Evolutionary conservation across 92 coral and sea anemone genomes (phyloP), one percentile per base, ranked within the genome.

Genomic region (Zoanthus sansibaricus): DNA sequence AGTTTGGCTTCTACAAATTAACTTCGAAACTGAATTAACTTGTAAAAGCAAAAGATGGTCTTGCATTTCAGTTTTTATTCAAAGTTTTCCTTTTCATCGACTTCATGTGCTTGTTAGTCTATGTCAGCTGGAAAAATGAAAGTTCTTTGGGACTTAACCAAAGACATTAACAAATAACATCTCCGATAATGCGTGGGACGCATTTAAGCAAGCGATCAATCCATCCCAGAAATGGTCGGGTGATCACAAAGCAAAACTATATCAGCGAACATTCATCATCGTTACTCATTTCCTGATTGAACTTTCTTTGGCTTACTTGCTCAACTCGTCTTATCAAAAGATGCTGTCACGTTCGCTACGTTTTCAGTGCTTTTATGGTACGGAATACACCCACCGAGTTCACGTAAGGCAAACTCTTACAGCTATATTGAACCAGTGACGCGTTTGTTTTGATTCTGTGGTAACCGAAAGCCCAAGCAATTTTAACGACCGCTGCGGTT

Each of bases 281-380:
- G 67, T 44, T 13, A 46, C 61, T 61, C 25, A 68, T 67, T 80
- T 80, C 85, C 85, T 80, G 85, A 66, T 80, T 66, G 67, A 30
- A 54, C 69, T 17, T 10, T 32, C 4, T 5, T 44, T 80, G 42
- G 64, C 64, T 72, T 2, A 37, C 73, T 32, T 45, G 46, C 51
- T 58, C 16, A n/a, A 17, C 46, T 64, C 84, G 73, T n/a, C 16
- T 79, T 58, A 18, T 64, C 44, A 79, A 46, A 37, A 37, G 42
- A 49, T 17, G 70, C 61, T 80, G 75, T 80, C 85, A 80, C 85
- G 85, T 80, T 68, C 61, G 8, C 21, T 18, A 80, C 20, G 47
- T 9, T 49, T 44, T 25, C 58, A n/a, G 18, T 62, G 49, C 71
- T 78, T 78, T 78, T 77, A 21, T 46, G 75, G 59, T 66, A 7